Base-by-base conservation (phyloP, 2,888 invertebrate genomes). In the Lydus trimaculatus region DNA sequence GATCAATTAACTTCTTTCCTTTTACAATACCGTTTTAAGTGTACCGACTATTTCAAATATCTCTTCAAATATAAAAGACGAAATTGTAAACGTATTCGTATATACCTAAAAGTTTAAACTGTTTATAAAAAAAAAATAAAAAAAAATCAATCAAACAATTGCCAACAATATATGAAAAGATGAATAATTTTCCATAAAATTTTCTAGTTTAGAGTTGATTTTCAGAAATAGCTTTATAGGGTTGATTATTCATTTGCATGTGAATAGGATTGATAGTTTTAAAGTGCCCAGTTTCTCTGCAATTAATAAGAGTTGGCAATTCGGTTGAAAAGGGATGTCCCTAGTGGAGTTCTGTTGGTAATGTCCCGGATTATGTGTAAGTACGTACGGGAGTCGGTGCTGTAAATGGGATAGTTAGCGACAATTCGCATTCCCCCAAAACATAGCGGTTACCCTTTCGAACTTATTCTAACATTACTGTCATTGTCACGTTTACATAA, bases 381-480 rank as follows among this genome's bases (percentile, higher is more conserved):
- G 78, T 75, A 78, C 79, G 76, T 79, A 80, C 78, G 77, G 73
- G 79, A 78, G 79, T 76, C 75, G 75, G 78, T 81, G 79, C 74
- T 79, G 78, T 76, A 81, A 84, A 83, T 82, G 80, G 83, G 79
- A 83, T 84, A 84, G 84, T 84, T 84, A 84, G 84, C 83, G 84
- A 83, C 84, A 83, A 84, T 84, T 84, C 84, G 83, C 84, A 84
- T 84, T 84, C 84, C 83, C 84, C 84, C 80, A 81, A 80, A n/a
- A 81, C 78, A 74, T 75, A 78, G 81, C 78, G 83, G 82, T 83
- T 84, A 84, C 84, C 84, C 84, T 84, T 84, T 84, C 82, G 73
- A 80, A 79, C 78, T 75, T 76, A 75, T 74, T 81, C 78, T 74
- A 76, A 81, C 82, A 84, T 84, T 81, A 84, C 83, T 84, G 84